Conservation (phyloP, 2,888 invertebrate species). For the Kryphioiulus occultus region DNA sequence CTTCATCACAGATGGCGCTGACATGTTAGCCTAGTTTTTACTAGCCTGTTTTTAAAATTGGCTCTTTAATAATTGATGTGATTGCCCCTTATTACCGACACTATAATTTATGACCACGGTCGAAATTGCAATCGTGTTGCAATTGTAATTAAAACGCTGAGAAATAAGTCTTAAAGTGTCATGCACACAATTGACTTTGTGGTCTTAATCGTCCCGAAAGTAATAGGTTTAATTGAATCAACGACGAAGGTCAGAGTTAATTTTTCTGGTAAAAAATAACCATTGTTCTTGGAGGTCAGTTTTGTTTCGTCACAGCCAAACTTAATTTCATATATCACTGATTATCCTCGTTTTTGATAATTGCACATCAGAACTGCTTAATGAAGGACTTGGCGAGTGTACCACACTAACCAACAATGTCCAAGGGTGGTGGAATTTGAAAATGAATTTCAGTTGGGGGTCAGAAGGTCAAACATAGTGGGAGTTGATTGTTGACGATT, state of each 20-base stretch:
- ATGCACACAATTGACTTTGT: not conserved
- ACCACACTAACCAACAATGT: not conserved
- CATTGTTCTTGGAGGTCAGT: constrained; percentile 23
- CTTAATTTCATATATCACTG: not conserved
- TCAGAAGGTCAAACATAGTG: not conserved
- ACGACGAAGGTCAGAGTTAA: not conserved
- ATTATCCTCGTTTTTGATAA: constrained; percentile 15
- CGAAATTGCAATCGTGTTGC: not conserved
- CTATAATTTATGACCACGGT: not conserved
- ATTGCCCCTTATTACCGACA: not conserved
- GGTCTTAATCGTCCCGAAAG: not conserved
- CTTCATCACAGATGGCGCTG: too few species aligned
- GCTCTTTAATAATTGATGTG: not conserved
- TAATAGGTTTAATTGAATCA: not conserved
- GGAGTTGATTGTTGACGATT: constrained; percentile 21
- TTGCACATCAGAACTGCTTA: not conserved
- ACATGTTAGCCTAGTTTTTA: too few species aligned
- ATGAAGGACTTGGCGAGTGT: not conserved
- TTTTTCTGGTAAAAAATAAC: not conserved
- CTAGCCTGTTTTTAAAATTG: not conserved
- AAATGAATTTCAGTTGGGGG: not conserved
- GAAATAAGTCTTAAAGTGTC: not conserved
- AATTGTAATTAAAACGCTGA: not conserved
- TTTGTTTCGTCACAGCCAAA: not conserved
- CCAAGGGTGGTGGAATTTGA: not conserved